Evolutionary conservation across 1,140 invertebrate genomes (phyloP).

Genomic region (Neotoxoptera formosana): DNA sequence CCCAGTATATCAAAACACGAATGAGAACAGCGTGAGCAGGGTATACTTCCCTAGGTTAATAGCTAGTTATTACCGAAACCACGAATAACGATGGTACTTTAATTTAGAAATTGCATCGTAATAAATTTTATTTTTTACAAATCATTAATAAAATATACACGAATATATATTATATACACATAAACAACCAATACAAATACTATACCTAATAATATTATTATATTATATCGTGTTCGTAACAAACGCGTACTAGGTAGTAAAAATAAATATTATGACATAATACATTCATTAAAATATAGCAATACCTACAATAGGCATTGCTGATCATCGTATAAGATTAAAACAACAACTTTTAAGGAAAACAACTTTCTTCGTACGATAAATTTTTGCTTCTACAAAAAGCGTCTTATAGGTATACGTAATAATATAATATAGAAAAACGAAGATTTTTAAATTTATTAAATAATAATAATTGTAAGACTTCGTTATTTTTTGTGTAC

Average conservation of each 20-base stretch:
- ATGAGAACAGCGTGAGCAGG: neutral
- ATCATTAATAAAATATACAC: neutral
- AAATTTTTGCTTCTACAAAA: neutral
- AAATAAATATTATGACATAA: neutral
- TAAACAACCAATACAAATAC: conserved; percentile 5
- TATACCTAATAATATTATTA: neutral
- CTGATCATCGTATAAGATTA: neutral
- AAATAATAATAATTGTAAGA: neutral
- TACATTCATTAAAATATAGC: neutral
- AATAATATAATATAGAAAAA: neutral
- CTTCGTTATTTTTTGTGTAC: too few relatives aligned
- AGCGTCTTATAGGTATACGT: neutral
- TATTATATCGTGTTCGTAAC: neutral
- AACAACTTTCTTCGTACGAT: neutral
- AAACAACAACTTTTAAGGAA: neutral
- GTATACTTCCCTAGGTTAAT: neutral
- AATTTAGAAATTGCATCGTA: neutral
- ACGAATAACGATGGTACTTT: too few relatives aligned
- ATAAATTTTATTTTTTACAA: conserved; percentile 13
- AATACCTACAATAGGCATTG: neutral
- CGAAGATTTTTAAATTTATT: neutral
- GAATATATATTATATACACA: neutral
- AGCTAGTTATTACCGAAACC: neutral
- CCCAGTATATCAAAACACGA: neutral
- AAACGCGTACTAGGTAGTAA: neutral